Conservation (phyloP, 2,113 vertebrate species). For the Chaetura pelagica region DNA sequence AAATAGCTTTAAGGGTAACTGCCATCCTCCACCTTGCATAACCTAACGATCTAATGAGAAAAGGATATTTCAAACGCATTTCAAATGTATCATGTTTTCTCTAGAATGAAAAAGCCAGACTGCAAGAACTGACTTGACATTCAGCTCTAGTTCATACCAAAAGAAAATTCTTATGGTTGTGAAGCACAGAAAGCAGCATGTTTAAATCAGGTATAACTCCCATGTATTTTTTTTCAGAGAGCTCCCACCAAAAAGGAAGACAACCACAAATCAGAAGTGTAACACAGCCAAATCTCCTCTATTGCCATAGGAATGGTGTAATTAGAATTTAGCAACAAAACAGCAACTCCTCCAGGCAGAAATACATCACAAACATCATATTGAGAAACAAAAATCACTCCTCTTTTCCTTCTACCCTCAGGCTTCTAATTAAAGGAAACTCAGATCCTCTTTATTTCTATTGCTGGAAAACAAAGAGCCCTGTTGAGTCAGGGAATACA, state of each 20-base stretch:
- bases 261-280: not conserved
- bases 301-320: conserved; percentile 10
- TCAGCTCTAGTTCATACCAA: not conserved
- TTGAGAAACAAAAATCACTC: not conserved
- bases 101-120: conserved; percentile 1
- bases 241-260: not conserved
- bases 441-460: conserved; percentile 29
- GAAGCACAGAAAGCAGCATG: not conserved
- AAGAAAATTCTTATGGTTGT: not conserved
- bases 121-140: conserved; percentile 61
- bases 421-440: conserved; percentile 48
- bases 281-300: not conserved
- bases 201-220: not conserved
- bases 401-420: conserved; percentile 18
- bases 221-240: not conserved
- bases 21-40: conserved; percentile 47
- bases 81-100: not conserved
- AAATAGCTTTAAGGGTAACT: conserved; percentile 65
- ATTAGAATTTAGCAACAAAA: conserved; percentile 43
- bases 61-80: conserved; percentile 20
- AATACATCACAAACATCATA: conserved; percentile 26
- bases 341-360: conserved; percentile 43
- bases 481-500: not conserved
- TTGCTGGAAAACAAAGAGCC: conserved; percentile 39
- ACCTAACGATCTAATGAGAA: conserved; percentile 42